A percentile compares a stretch with the other conserved stretches of the same genome.
Evolutionary conservation across 2,888 invertebrate genomes (phyloP).

Genomic region (Drymonia ruficornis): DNA sequence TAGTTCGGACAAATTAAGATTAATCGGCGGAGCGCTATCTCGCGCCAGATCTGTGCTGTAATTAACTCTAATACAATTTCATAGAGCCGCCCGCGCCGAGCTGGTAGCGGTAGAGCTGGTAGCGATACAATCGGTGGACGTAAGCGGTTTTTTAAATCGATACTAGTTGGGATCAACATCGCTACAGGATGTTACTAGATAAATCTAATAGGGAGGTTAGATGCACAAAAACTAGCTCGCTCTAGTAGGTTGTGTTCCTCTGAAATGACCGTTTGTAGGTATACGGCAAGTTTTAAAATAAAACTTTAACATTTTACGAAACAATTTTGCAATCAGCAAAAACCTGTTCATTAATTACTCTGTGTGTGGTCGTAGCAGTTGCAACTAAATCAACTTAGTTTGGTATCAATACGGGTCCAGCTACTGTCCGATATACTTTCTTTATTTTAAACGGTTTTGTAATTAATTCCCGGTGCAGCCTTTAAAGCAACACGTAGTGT

Average conservation of each 20-base stretch:
- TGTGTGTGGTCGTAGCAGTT: neutral
- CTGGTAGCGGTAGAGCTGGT: slow-evolving; percentile 12
- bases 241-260: neutral
- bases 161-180: slow-evolving; percentile 8
- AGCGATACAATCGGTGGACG: slow-evolving; percentile 19
- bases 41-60: slow-evolving; percentile 50
- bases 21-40: slow-evolving; percentile 46
- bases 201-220: neutral
- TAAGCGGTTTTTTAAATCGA: slow-evolving; percentile 23
- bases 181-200: slow-evolving; percentile 6
- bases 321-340: neutral
- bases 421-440: neutral
- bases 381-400: neutral
- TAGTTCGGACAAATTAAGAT: slow-evolving; percentile 51
- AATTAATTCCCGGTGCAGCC: neutral
- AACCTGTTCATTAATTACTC: slow-evolving; percentile 1
- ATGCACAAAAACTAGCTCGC: neutral
- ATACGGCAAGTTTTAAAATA: no score
- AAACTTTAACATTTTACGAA: no score
- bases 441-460: neutral
- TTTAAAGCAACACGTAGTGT: no score
- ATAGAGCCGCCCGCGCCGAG: slow-evolving; percentile 25
- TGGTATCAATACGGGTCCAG: neutral
- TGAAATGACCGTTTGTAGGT: neutral
- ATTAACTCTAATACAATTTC: slow-evolving; percentile 58